phyloP scores from a whole-genome alignment of 2,113 vertebrate species.

The Laticauda laticaudata region DNA sequence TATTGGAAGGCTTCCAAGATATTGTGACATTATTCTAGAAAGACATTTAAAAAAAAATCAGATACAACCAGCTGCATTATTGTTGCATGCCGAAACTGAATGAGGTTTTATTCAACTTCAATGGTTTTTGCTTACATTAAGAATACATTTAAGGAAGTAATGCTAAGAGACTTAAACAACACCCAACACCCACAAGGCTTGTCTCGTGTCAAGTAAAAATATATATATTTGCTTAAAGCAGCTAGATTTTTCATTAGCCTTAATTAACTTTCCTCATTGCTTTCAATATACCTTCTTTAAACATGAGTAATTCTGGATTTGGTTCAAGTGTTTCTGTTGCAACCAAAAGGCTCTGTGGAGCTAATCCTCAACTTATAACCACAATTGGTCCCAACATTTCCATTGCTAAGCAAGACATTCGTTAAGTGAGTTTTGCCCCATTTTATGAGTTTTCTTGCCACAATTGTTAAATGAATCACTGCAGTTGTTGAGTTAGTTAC shows the following conservation, averaged over 20 bases:
- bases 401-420: too few species aligned
- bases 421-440: too few species aligned
- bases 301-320: background rate
- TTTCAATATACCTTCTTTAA: background rate
- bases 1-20: constrained; percentile 88
- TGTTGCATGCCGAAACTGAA: background rate
- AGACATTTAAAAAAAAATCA: constrained; percentile 29
- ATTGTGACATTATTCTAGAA: constrained; percentile 81
- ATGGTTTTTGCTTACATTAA: too few species aligned
- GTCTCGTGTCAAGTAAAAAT: background rate
- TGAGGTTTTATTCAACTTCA: background rate
- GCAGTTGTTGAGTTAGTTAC: background rate
- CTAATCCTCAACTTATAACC: too few species aligned
- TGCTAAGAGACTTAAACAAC: background rate
- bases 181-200: background rate
- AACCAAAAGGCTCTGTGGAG: background rate
- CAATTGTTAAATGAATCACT: too few species aligned
- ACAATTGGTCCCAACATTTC: too few species aligned
- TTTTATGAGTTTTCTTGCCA: too few species aligned
- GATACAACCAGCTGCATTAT: background rate
- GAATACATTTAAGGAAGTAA: background rate
- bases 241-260: background rate
- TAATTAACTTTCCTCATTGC: background rate
- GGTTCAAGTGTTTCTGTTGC: background rate
- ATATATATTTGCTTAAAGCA: background rate